Evolutionary conservation across 2,888 invertebrate genomes (phyloP), one percentile per base, ranked within the genome.

Genomic region (Nebria brevicollis): DNA sequence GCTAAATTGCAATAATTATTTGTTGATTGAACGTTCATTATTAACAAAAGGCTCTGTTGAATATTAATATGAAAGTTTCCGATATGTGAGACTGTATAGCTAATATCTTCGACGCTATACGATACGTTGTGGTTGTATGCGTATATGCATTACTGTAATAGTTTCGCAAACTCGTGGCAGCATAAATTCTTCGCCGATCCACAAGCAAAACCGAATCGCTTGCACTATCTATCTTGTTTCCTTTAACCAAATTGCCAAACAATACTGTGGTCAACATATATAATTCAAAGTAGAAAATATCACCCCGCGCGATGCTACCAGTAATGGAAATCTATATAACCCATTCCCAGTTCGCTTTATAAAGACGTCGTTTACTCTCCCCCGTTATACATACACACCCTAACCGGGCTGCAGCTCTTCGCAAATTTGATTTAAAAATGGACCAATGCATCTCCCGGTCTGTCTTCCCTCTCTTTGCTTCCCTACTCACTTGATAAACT

Each of bases 181-280:
- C 79, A 79, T 79, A 79, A 79, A 79, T 79, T 79, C 79, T 74
- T 79, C 79, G 74, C 5, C 79, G 68, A 66, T 74, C 11, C 79
- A 74, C 20, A 54, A 54, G 54, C 66, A 74, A 79, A 75, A 74
- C 79, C 74, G 73, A 74, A 79, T 79, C 66, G 72, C 66, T 75
- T 68, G 43, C 65, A 66, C 79, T 75, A 79, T 79, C 79, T 79
- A 70, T 70, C 70, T 70, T 73, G 34, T 73, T 73, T 15, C 65
- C 65, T 25, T 42, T 81, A 81, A 81, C 81, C 81, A 85, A 86
- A 86, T 87, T 85, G 86, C 86, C 86, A 85, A 85, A 86, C 85
- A 85, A 86, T 85, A 84, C 85, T 85, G 85, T 85, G 85, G 84
- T 85, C 85, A 85, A 83, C 84, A 83, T 83, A 84, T 83, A 83